Evolutionary conservation across 2,888 invertebrate genomes (phyloP).

Genomic region (Drosophila flavopinicola): DNA sequence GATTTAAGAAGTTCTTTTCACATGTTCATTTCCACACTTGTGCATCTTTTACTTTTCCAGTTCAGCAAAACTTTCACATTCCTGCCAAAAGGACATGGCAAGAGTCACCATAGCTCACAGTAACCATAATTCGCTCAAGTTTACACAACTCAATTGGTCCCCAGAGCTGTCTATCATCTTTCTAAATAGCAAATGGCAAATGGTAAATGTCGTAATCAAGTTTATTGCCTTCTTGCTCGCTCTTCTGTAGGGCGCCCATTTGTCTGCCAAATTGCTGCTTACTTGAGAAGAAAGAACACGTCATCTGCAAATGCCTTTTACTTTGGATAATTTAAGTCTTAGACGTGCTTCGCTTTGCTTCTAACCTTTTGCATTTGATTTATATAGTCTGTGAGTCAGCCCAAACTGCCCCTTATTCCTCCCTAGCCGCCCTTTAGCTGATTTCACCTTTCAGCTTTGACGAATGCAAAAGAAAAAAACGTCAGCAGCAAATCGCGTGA

Average conservation of each 20-base stretch:
- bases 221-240: constrained; percentile 10
- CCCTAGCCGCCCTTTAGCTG: constrained; percentile 35
- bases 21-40: no score
- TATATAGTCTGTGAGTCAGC: constrained; percentile 51
- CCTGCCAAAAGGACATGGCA: no score
- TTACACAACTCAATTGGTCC: constrained; percentile 10
- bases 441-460: constrained; percentile 19
- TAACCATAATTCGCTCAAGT: constrained; percentile 2
- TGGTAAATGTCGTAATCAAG: constrained; percentile 30
- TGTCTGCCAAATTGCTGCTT: constrained; percentile 44
- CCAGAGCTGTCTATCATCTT: constrained; percentile 27
- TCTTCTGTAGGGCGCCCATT: constrained; percentile 44
- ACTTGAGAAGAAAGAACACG: constrained; percentile 32
- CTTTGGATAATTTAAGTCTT: constrained; percentile 10
- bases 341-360: constrained; percentile 17
- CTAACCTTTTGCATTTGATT: constrained; percentile 63
- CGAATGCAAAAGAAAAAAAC: constrained; percentile 44
- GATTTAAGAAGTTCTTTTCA: no score
- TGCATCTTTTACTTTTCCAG: no score
- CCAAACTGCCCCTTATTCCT: constrained; percentile 7
- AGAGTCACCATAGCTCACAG: background rate
- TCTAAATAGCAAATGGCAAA: constrained; percentile 7
- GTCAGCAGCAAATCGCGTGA: constrained; percentile 63
- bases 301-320: constrained; percentile 31
- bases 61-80: no score